Evolutionary conservation across 2,888 invertebrate genomes (phyloP), one percentile per base, ranked within the genome.

Genomic region (Leucophenga montana): DNA sequence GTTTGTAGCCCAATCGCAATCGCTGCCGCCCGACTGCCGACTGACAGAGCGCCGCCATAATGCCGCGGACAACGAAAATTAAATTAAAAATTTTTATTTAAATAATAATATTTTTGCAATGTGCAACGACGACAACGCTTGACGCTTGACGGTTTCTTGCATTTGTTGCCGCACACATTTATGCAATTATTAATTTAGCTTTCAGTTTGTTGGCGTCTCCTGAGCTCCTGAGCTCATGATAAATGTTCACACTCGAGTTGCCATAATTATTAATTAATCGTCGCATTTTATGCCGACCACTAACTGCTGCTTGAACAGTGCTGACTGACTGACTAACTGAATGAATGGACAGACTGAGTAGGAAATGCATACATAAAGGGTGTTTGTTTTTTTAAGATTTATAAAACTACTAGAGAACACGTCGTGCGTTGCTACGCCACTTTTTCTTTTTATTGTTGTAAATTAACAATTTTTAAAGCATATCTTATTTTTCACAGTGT

Each of bases 241-340:
- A 78, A 77, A 75, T 64, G 75, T 77, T 77, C 75, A 77, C 75
- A 77, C 75, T 79, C 74, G 72, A 72, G 68, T 78, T 72, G 65
- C 71, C 76, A 69, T 77, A 79, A 75, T 77, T 78, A 75, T 72
- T 77, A 77, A 77, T 79, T 79, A 78, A 79, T 76, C 64, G 72
- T 66, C 61, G 71, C 70, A 74, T 73, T 78, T 73, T 69, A 54
- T 71, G 71, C 62, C 69, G 62, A 69, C 22, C 44, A 61, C 46
- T 66, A 44, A 39, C 56, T 46, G 20, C 39, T 50, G 53, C n/a
- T 46, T 46, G n/a, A 2, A 46, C n/a, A 14, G n/a, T n/a, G n/a
- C 2, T n/a, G n/a, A 46, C 13, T 14, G n/a, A 46, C 46, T 2
- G 13, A 46, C 46, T n/a, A 46, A 46, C 18, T 50, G 50, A 11